Percentiles rank a stretch among this genome's conserved stretches.
Evolutionary conservation across 1,140 invertebrate genomes (phyloP).

Genomic region (Pseudoatta argentina): DNA sequence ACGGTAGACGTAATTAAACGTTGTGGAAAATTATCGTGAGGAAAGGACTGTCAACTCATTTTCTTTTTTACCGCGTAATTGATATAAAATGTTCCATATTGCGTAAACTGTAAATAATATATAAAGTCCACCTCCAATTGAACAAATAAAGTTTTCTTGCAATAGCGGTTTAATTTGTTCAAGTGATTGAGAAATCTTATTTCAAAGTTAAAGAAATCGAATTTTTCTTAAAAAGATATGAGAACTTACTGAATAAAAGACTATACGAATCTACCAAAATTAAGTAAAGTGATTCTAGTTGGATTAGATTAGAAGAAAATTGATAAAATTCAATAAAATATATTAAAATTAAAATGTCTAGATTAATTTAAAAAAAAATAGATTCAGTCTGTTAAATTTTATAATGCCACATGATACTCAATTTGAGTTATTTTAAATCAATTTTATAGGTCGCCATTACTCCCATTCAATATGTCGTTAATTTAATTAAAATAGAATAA

Average conservation of each 20-base stretch:
- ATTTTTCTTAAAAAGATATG: neutral
- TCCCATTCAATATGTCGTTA: no score
- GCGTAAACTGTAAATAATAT: neutral
- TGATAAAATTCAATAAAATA: conserved; percentile 7
- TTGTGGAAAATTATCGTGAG: neutral
- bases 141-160: neutral
- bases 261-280: neutral
- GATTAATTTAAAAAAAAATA: neutral
- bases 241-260: neutral
- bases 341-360: neutral
- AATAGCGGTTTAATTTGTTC: neutral
- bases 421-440: no score
- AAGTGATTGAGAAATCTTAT: neutral
- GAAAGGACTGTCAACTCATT: neutral
- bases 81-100: neutral
- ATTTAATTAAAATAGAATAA: no score
- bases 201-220: neutral
- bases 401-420: no score
- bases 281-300: neutral
- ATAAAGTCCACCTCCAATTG: neutral
- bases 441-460: no score
- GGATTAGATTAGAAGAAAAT: neutral
- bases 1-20: conserved; percentile 7
- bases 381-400: neutral
- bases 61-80: neutral